Conservation (phyloP, 2,113 vertebrate species). For the Addax nasomaculatus region DNA sequence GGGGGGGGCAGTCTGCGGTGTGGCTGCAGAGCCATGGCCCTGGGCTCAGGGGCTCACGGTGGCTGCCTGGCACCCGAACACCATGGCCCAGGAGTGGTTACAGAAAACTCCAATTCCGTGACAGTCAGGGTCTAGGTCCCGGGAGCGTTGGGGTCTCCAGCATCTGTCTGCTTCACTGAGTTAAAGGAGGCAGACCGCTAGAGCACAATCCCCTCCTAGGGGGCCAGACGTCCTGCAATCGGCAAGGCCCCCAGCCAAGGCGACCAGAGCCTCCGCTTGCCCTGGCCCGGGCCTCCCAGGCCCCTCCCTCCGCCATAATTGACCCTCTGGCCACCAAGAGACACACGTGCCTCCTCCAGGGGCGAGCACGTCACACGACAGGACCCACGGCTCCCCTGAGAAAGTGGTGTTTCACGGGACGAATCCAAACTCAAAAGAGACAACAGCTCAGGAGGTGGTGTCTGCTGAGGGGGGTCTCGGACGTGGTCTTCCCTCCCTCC, state of each 20-base stretch:
- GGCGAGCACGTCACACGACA: rapidly evolving
- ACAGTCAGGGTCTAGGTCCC: background rate
- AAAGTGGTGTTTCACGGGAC: rapidly evolving
- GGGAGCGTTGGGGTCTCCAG: rapidly evolving
- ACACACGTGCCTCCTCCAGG: background rate
- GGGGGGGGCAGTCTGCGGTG: background rate
- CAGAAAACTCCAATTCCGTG: rapidly evolving
- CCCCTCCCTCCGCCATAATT: background rate
- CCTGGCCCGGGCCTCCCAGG: background rate
- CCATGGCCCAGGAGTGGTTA: rapidly evolving
- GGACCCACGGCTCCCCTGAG: background rate
- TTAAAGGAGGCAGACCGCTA: background rate
- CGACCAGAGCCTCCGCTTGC: rapidly evolving
- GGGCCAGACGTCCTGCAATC: rapidly evolving
- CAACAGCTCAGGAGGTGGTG: background rate
- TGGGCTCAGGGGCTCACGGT: background rate
- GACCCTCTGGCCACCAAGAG: background rate
- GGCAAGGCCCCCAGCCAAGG: background rate
- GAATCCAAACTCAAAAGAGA: background rate
- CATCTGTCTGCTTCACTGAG: background rate
- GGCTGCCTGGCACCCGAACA: background rate
- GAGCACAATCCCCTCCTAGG: background rate
- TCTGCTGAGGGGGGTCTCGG: background rate
- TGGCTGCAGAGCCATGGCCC: background rate
- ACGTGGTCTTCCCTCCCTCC: background rate